A percentile compares a stretch with the other conserved stretches of the same genome.
These are phyloP conservation scores for Brachypodius melanocephalos DNA, from an alignment of 2,113 vertebrate genomes.

Conservation along the genomic window DNA sequence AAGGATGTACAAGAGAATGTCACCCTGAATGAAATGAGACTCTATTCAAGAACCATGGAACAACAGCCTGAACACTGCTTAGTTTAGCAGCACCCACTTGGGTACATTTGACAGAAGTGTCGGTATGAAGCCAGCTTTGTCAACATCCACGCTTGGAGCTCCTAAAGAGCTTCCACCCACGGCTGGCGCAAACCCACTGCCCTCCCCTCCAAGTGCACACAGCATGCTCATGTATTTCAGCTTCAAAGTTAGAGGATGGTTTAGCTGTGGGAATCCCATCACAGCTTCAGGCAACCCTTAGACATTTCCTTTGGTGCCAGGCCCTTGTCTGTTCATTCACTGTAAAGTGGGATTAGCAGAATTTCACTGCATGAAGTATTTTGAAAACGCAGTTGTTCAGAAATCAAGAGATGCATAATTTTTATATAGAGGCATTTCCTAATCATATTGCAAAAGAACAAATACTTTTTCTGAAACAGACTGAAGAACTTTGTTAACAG, in stretches of 20 bases:
- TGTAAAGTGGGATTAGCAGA: neutral
- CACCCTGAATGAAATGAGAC: neutral
- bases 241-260: neutral
- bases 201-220: neutral
- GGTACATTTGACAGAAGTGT: neutral
- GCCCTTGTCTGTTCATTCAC: neutral
- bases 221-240: neutral
- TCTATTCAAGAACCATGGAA: neutral
- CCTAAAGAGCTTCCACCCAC: neutral
- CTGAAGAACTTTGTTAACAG: neutral
- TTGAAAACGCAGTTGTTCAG: neutral
- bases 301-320: neutral
- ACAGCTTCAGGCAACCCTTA: neutral
- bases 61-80: neutral
- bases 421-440: neutral
- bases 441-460: neutral
- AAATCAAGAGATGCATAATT: neutral
- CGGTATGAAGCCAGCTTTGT: neutral
- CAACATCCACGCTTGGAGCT: neutral
- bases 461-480: neutral
- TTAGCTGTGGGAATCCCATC: neutral
- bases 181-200: neutral
- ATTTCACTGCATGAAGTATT: neutral
- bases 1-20: neutral
- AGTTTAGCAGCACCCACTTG: neutral